A percentile compares a stretch with the other conserved stretches of the same genome.
Conservation (phyloP, 2,797 vertebrate genomes). For the Mus minutoides region DNA sequence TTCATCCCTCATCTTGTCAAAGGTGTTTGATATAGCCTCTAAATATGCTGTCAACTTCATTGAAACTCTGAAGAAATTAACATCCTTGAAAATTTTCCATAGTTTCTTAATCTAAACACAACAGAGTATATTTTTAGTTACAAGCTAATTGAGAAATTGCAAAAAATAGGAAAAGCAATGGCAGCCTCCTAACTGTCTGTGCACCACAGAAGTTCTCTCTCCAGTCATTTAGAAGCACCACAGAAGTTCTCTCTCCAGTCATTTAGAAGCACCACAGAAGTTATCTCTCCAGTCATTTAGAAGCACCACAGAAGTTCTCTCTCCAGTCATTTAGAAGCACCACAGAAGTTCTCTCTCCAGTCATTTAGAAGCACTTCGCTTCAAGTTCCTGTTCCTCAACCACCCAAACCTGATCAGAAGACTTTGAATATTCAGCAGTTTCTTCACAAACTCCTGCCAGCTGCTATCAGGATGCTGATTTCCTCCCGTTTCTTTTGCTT, state of each 20-base stretch:
- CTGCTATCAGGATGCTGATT: not conserved
- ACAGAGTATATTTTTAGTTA: not conserved
- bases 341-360: not conserved
- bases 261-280: conserved; percentile 33
- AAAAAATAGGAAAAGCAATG: not conserved
- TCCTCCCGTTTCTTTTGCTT: conserved; percentile 25
- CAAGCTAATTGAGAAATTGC: not conserved
- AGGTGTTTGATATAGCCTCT: not conserved
- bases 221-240: conserved; percentile 34
- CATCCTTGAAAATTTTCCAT: not conserved
- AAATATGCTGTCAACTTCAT: not conserved
- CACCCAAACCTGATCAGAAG: conserved; percentile 31
- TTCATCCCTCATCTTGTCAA: not conserved
- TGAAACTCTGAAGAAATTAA: not conserved
- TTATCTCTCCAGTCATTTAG: not conserved
- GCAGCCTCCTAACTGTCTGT: not conserved
- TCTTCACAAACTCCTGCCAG: conserved; percentile 32
- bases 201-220: not conserved
- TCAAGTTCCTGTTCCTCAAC: conserved; percentile 5
- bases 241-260: not conserved
- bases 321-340: not conserved
- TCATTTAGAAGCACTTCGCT: conserved; percentile 50
- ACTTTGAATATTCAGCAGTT: conserved; percentile 43
- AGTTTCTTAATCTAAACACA: not conserved
- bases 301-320: conserved; percentile 10